Evolutionary conservation across 2,797 vertebrate genomes (phyloP).

Genomic region (Paratrypauchen microcephalus): DNA sequence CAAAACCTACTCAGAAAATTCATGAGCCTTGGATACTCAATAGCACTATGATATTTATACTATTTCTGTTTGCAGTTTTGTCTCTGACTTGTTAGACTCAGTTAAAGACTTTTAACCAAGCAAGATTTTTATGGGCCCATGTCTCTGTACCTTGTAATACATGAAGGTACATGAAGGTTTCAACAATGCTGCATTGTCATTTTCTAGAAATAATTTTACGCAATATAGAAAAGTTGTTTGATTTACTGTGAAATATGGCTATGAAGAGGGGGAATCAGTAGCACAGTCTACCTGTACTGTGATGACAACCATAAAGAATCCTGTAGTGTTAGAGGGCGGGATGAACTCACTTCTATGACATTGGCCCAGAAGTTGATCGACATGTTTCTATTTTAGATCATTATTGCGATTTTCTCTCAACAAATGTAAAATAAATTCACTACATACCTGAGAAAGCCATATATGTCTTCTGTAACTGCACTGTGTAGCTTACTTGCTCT

Average conservation of each 20-base stretch:
- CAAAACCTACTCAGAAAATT: slow-evolving; percentile 27
- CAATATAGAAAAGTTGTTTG: neutral
- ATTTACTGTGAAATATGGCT: neutral
- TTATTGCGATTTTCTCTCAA: neutral
- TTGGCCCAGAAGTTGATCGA: neutral
- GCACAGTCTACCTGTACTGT: no score
- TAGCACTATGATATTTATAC: neutral
- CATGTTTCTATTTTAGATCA: neutral
- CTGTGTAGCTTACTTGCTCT: neutral
- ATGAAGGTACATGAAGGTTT: neutral
- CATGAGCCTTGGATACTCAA: neutral
- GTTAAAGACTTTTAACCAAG: no score
- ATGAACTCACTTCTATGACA: neutral
- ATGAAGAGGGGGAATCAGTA: neutral
- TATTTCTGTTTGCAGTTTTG: no score
- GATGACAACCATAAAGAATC: no score
- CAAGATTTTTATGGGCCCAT: no score
- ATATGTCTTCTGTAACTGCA: neutral
- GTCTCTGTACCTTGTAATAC: neutral
- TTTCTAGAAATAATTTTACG: neutral
- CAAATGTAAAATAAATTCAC: no score
- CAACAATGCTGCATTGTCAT: neutral
- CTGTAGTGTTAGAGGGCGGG: no score
- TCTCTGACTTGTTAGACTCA: neutral
- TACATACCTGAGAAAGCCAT: no score